These are phyloP conservation scores for Poeciliopsis infans DNA, from an alignment of 2,797 vertebrate genomes.

Conservation along the genomic window DNA sequence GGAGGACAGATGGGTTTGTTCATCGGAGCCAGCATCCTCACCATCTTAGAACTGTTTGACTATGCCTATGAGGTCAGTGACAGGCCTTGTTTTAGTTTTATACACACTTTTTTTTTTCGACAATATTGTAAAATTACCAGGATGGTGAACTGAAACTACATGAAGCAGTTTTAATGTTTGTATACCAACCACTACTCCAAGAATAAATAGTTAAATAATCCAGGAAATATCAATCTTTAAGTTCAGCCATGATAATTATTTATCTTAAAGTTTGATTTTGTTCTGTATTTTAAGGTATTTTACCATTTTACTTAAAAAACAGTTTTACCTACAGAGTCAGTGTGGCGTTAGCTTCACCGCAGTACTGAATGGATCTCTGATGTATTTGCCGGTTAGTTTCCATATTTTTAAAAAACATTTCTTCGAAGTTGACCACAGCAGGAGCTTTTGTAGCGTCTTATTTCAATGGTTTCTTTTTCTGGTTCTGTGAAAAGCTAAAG, in stretches of 20 bases:
- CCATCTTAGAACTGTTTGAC: slow-evolving; percentile 97
- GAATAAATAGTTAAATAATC: not conserved
- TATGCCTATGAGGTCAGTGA: slow-evolving; percentile 92
- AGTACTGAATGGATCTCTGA: too few species aligned
- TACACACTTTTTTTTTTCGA: not conserved
- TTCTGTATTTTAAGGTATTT: not conserved
- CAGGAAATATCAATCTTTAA: not conserved
- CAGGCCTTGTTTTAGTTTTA: not conserved
- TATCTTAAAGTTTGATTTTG: not conserved
- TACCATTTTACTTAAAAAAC: not conserved
- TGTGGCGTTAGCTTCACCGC: not conserved
- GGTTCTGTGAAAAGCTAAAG: slow-evolving; percentile 2
- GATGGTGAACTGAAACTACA: not conserved
- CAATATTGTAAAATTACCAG: not conserved
- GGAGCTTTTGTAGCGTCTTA: not conserved
- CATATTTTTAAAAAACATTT: not conserved
- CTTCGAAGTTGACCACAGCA: not conserved
- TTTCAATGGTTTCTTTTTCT: slow-evolving; percentile 1
- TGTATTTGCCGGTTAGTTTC: not conserved
- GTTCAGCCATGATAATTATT: not conserved
- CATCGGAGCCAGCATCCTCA: slow-evolving; percentile 97
- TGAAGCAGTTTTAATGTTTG: not conserved
- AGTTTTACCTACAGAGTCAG: not conserved
- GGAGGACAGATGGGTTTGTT: slow-evolving; percentile 98
- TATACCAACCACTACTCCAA: not conserved